Conservation (phyloP, 2,797 vertebrate genomes). For the Microtus californicus region DNA sequence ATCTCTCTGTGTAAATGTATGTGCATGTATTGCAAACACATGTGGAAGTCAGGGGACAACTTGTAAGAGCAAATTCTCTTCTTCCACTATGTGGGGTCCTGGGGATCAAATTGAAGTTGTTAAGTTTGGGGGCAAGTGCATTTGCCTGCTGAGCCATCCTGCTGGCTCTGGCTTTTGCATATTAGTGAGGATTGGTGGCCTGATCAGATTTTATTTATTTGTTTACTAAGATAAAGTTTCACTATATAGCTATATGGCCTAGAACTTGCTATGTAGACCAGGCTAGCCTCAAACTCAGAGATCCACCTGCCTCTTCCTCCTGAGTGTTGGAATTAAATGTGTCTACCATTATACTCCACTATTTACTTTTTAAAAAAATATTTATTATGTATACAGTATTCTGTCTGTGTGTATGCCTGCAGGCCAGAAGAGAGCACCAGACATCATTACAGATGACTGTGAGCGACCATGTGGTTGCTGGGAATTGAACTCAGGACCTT, state of each 20-base stretch:
- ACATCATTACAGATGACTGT: no score
- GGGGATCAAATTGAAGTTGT: neutral
- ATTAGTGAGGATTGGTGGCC: neutral
- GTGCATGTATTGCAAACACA: neutral
- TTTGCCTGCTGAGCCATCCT: neutral
- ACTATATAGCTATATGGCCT: neutral
- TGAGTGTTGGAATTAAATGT: neutral
- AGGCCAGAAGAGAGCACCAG: no score
- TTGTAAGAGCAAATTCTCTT: neutral
- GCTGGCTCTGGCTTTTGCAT: neutral
- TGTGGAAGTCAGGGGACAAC: neutral
- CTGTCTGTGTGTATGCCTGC: no score
- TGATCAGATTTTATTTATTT: neutral
- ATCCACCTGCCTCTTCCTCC: neutral
- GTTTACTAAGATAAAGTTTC: neutral
- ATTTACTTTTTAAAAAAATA: neutral
- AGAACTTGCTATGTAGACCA: neutral
- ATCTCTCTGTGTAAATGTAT: neutral
- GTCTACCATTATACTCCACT: neutral
- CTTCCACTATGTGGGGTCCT: neutral
- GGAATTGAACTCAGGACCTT: no score
- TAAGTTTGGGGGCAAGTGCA: neutral
- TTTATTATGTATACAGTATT: no score
- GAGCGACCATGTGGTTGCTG: no score
- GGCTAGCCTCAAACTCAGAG: neutral